These are phyloP conservation scores for Colaptes auratus DNA, from an alignment of 2,113 vertebrate species.

Conservation along the genomic window DNA sequence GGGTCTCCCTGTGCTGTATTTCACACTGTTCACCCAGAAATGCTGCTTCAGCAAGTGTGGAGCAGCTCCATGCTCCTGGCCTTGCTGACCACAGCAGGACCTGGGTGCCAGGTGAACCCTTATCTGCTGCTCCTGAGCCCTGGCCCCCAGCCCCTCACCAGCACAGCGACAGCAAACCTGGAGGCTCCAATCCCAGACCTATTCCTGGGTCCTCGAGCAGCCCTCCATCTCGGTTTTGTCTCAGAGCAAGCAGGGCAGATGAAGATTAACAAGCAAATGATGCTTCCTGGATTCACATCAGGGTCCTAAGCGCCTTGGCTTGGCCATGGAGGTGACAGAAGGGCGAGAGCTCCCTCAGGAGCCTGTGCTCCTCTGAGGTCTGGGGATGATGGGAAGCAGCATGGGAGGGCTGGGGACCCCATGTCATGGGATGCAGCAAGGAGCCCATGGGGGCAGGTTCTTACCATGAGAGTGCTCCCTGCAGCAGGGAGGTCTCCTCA, in stretches of 20 bases:
- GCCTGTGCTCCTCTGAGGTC: rapidly evolving
- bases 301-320: background rate
- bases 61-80: background rate
- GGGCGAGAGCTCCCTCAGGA: rapidly evolving
- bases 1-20: background rate
- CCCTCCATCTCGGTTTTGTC: background rate
- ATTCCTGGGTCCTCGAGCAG: background rate
- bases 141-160: background rate
- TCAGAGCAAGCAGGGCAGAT: background rate
- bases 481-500: background rate
- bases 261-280: rapidly evolving
- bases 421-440: background rate
- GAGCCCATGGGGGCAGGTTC: rapidly evolving
- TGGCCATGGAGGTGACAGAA: background rate
- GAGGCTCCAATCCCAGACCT: background rate
- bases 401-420: background rate
- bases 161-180: rapidly evolving
- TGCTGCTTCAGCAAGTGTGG: too few species aligned
- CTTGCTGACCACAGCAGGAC: background rate
- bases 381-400: background rate
- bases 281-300: background rate
- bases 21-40: background rate
- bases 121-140: background rate
- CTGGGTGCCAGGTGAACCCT: background rate
- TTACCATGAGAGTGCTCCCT: rapidly evolving